A percentile compares a stretch with the other conserved stretches of the same genome.
Conservation (phyloP, 2,888 invertebrate species). For the Lamellibrachia satsuma region DNA sequence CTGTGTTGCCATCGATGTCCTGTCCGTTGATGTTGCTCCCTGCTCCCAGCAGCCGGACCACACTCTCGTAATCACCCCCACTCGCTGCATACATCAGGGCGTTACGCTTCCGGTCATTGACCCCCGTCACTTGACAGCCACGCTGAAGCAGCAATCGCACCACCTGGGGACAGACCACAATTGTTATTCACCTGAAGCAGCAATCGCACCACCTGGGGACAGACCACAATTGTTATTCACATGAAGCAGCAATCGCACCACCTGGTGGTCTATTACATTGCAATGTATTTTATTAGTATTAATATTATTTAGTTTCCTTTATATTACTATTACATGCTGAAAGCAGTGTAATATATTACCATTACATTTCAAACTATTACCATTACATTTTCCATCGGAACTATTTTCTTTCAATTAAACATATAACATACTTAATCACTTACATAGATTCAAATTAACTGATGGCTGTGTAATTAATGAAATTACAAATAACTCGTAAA, state of each 20-base stretch:
- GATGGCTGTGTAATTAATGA: too few species aligned
- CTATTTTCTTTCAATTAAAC: too few species aligned
- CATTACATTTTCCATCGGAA: too few species aligned
- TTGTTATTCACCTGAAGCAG: background rate
- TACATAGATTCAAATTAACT: too few species aligned
- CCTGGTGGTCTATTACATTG: too few species aligned
- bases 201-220: background rate
- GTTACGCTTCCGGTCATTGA: slow-evolving; percentile 28
- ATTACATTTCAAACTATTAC: too few species aligned
- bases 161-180: background rate
- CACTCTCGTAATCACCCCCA: background rate
- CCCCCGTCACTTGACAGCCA: slow-evolving; percentile 26
- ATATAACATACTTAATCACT: too few species aligned
- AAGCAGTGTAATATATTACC: too few species aligned
- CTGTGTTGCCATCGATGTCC: slow-evolving; percentile 30
- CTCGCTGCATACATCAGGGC: slow-evolving; percentile 32
- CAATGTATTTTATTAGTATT: too few species aligned
- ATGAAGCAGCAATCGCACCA: background rate
- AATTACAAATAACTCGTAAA: too few species aligned
- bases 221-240: background rate
- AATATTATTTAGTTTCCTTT: too few species aligned
- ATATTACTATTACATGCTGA: too few species aligned
- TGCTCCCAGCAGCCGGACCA: slow-evolving; percentile 1
- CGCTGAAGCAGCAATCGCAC: slow-evolving; percentile 25
- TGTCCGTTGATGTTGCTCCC: slow-evolving; percentile 2